Base-by-base conservation (phyloP, 2,797 vertebrate species). In the Diplodus sargus region DNA sequence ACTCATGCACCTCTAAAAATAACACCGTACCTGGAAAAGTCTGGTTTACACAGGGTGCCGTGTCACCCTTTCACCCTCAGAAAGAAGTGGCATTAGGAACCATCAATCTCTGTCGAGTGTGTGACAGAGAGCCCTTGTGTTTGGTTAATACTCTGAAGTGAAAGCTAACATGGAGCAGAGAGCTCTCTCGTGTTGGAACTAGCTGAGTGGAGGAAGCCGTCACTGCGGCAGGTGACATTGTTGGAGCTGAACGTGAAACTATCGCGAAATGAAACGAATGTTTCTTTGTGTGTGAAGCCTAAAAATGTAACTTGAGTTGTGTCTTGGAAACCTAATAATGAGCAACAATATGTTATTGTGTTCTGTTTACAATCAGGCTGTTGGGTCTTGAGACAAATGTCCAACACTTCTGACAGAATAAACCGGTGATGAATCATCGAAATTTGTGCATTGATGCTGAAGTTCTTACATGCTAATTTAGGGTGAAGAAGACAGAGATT, bases 61-160 rank as follows among this genome's bases (percentile, higher is more conserved):
- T 66, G 28, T 60, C 57, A 56, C 30, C 43, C 3, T 57, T 77
- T 84, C 49, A 71, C 43, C 61, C 54, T 62, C 39, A 51, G 74
- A 63, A 80, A 85, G 75, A 72, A 67, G 85, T 73, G 64, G 20
- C 51, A 82, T 80, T 77, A 82, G 66, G 82, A 72, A n/a, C 75
- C 73, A 87, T 88, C 81, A 49, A 80, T 85, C 77, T 88, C 78
- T 86, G 84, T 84, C 69, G 48, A 4, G 61, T 20, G 52, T 23
- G 30, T 78, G 67, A 86, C 70, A 83, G 78, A 84, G 66, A 72
- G 60, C 17, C 68, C 61, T 66, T 72, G 83, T 87, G 79, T 84
- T 87, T 76, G 17, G 74, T 67, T 73, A 25, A 77, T 67, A 22
- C 61, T 79, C 23, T 28, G 51, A 72, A 69, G 64, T 79, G 10